These are phyloP conservation scores for Actinia tenebrosa DNA, from an alignment of 64 coral and sea anemone species.

Conservation along the genomic window DNA sequence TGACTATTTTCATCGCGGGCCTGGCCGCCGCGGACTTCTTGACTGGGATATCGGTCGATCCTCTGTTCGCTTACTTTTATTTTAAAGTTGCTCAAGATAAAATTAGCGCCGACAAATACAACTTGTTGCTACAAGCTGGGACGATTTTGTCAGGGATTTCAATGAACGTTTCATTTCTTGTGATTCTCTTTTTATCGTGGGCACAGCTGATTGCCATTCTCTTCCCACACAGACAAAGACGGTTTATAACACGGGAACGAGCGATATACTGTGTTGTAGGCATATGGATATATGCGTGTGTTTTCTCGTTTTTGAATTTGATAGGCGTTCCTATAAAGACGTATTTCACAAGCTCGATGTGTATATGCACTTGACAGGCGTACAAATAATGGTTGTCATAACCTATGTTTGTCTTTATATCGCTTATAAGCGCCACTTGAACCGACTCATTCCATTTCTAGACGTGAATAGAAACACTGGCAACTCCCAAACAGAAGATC, in stretches of 20 bases:
- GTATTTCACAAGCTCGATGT: slow-evolving; percentile 59
- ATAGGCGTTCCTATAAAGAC: slow-evolving; percentile 55
- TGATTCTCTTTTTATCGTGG: slow-evolving; percentile 67
- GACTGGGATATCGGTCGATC: not conserved
- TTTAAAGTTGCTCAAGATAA: slow-evolving; percentile 25
- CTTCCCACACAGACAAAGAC: slow-evolving; percentile 56
- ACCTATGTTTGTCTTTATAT: slow-evolving; percentile 46
- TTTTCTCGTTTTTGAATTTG: slow-evolving; percentile 36
- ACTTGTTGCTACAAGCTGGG: slow-evolving; percentile 25
- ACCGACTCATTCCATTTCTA: not conserved
- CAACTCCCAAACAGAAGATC: not conserved
- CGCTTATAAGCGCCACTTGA: slow-evolving; percentile 48
- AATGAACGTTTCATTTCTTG: slow-evolving; percentile 77
- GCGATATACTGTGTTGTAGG: slow-evolving; percentile 3
- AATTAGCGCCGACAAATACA: slow-evolving; percentile 16
- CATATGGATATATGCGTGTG: slow-evolving; percentile 49
- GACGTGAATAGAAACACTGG: not conserved
- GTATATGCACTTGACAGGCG: slow-evolving; percentile 46
- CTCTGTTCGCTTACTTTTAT: slow-evolving; percentile 45
- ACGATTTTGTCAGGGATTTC: slow-evolving; percentile 54
- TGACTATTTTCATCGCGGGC: not conserved
- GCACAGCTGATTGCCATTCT: slow-evolving; percentile 56
- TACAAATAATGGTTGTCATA: slow-evolving; percentile 40
- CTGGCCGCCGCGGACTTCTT: slow-evolving; percentile 18
- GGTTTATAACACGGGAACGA: slow-evolving; percentile 23